A percentile compares a stretch with the other conserved stretches of the same genome.
Evolutionary conservation across 2,113 vertebrate genomes (phyloP).

Genomic region (Hyla sarda): DNA sequence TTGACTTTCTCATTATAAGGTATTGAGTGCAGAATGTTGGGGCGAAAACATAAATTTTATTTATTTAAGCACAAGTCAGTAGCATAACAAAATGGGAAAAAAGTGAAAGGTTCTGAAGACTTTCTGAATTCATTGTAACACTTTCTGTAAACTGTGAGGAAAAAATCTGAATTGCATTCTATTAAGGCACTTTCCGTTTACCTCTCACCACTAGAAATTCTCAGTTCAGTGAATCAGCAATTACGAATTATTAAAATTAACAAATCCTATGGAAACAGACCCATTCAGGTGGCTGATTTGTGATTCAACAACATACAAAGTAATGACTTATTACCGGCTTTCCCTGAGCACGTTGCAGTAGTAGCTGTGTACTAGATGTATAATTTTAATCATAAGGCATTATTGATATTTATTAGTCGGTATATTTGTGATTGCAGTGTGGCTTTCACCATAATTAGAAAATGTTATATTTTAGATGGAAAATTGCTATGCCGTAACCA

Average conservation of each 20-base stretch:
- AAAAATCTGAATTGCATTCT: background rate
- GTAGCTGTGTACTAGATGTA: background rate
- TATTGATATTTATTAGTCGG: constrained; percentile 23
- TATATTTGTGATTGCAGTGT: constrained; percentile 36
- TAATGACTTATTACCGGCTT: constrained; percentile 13
- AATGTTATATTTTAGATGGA: constrained; percentile 11
- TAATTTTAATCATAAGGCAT: constrained; percentile 30
- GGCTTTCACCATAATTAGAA: constrained; percentile 33
- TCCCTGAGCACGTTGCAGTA: background rate
- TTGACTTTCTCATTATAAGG: no score
- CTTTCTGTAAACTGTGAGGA: background rate
- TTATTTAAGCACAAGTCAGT: no score
- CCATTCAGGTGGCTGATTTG: constrained; percentile 9
- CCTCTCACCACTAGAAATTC: constrained; percentile 20
- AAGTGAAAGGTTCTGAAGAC: background rate
- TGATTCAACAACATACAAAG: constrained; percentile 33
- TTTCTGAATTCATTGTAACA: background rate
- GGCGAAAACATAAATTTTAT: no score
- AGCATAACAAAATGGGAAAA: no score
- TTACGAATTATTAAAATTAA: constrained; percentile 41
- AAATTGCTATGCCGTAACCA: constrained; percentile 11
- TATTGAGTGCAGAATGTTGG: no score
- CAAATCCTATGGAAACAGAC: constrained; percentile 10
- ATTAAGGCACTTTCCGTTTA: constrained; percentile 4
- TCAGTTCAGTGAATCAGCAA: constrained; percentile 23